A percentile compares a stretch with the other conserved stretches of the same genome.
Conservation (phyloP, 2,888 invertebrate species). For the Oasisia sp. region DNA sequence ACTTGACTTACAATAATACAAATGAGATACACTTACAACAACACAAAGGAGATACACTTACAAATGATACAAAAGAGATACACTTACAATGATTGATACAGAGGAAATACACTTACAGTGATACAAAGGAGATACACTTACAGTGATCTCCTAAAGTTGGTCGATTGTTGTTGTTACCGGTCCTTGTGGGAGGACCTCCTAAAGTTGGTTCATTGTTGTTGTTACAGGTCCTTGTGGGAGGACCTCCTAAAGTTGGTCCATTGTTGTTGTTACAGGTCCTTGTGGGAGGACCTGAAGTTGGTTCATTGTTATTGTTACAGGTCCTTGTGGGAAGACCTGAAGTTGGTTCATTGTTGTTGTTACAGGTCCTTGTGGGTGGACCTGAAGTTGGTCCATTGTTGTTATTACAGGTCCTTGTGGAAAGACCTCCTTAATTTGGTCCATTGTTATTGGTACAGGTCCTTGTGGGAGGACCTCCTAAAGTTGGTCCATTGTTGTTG, state of each 20-base stretch:
- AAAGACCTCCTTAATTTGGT: conserved; percentile 64
- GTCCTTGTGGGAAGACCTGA: conserved; percentile 69
- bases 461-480: no score
- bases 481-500: no score
- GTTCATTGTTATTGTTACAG: conserved; percentile 83
- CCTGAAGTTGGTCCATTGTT: neutral
- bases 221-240: conserved; percentile 60
- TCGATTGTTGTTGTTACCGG: no score
- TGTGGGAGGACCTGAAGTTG: conserved; percentile 88
- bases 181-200: no score
- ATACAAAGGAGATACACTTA: no score
- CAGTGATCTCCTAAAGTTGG: no score
- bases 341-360: conserved; percentile 85
- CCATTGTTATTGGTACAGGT: neutral
- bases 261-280: conserved; percentile 73
- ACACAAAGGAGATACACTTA: no score
- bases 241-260: conserved; percentile 66
- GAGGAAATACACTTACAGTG: no score
- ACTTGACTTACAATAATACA: no score
- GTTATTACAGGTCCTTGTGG: conserved; percentile 61
- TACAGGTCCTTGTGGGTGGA: neutral
- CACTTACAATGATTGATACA: no score
- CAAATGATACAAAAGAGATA: no score
- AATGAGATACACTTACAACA: no score
- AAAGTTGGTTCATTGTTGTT: neutral